These are phyloP conservation scores for Pyxicephalus adspersus DNA, from an alignment of 2,113 vertebrate genomes.

Conservation along the genomic window DNA sequence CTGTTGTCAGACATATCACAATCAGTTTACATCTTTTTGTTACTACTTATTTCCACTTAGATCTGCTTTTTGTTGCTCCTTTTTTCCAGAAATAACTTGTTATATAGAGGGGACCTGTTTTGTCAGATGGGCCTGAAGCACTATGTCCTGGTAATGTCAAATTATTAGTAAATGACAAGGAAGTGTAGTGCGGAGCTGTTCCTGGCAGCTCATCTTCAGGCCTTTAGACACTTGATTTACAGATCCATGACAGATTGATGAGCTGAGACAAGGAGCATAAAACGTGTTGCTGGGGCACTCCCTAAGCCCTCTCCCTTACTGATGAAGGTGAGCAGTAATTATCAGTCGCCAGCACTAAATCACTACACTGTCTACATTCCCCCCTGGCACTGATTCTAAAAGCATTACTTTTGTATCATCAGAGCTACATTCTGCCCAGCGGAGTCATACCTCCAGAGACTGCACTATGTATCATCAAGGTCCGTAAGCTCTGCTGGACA, in stretches of 20 bases:
- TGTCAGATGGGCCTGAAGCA: neutral
- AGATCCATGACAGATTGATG: constrained; percentile 69
- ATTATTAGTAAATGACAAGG: neutral
- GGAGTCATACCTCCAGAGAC: too few species aligned
- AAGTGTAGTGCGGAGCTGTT: neutral
- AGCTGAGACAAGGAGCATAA: constrained; percentile 57
- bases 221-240: constrained; percentile 68
- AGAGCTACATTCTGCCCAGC: neutral
- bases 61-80: too few species aligned
- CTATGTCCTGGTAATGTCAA: neutral
- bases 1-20: too few species aligned
- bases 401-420: neutral
- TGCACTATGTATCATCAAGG: too few species aligned
- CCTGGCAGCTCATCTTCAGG: neutral
- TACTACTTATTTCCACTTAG: too few species aligned
- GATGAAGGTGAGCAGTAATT: constrained; percentile 62
- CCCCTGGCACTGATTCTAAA: neutral
- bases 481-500: too few species aligned
- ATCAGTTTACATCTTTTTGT: too few species aligned
- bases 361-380: constrained; percentile 4
- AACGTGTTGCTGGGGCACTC: constrained; percentile 43
- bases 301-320: constrained; percentile 5
- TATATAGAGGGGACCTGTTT: neutral
- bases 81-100: too few species aligned
- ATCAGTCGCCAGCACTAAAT: constrained; percentile 59